A percentile compares a stretch with the other conserved stretches of the same genome.
Evolutionary conservation across 2,113 vertebrate species (phyloP).

Genomic region (Alouatta palliata): DNA sequence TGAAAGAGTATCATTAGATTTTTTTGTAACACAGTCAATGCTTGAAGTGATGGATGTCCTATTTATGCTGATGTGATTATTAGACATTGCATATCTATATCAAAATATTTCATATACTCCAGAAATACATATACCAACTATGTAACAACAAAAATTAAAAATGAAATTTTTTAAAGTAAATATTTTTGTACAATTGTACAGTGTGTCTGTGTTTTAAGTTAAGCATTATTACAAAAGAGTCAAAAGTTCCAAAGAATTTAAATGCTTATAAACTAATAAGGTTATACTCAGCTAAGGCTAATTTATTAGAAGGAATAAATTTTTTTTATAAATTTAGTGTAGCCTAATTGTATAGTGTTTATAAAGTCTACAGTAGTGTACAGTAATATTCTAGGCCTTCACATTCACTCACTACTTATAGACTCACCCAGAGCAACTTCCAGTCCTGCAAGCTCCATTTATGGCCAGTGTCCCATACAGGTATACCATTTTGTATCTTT

Average conservation of each 20-base stretch:
- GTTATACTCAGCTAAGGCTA: not conserved
- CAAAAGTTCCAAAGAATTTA: not conserved
- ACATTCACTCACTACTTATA: not conserved
- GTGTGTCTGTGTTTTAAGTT: not conserved
- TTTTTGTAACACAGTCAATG: too few relatives aligned
- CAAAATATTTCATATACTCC: too few relatives aligned
- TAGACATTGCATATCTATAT: too few relatives aligned
- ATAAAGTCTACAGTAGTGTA: not conserved
- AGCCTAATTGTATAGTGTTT: not conserved
- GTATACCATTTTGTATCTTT: not conserved
- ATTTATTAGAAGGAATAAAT: not conserved
- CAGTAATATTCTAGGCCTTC: not conserved
- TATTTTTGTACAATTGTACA: not conserved
- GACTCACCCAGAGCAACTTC: not conserved
- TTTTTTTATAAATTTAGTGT: not conserved
- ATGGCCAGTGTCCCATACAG: not conserved
- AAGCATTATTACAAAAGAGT: not conserved
- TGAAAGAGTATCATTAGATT: too few relatives aligned
- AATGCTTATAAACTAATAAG: not conserved
- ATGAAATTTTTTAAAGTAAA: too few relatives aligned
- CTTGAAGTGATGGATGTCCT: too few relatives aligned
- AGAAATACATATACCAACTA: too few relatives aligned
- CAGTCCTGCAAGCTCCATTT: not conserved
- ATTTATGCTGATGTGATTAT: too few relatives aligned
- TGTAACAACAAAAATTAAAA: too few relatives aligned